phyloP scores from a whole-genome alignment of 2,113 vertebrate species.

The Talpa occidentalis region DNA sequence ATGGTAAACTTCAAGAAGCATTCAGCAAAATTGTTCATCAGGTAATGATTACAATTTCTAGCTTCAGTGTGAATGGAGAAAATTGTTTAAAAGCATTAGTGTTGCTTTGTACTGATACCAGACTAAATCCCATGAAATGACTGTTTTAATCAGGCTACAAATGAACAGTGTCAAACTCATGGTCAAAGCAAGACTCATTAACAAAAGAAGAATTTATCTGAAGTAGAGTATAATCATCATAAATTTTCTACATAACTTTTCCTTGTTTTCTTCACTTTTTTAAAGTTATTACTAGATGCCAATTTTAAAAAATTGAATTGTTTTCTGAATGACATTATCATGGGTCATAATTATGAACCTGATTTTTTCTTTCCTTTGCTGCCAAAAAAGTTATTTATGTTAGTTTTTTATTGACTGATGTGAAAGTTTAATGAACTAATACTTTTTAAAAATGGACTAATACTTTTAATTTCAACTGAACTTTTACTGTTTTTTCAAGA shows the following conservation, averaged over 20 bases:
- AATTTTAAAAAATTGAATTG: constrained; percentile 34
- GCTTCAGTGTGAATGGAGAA: constrained; percentile 36
- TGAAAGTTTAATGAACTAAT: constrained; percentile 31
- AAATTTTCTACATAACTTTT: neutral
- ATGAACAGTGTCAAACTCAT: neutral
- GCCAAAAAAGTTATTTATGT: neutral
- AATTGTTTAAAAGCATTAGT: constrained; percentile 50
- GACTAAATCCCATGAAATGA: neutral
- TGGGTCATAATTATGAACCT: constrained; percentile 58
- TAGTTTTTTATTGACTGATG: constrained; percentile 35
- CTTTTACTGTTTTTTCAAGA: constrained; percentile 6
- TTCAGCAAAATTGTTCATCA: constrained; percentile 99
- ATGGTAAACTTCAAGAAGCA: constrained; percentile 99
- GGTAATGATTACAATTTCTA: constrained; percentile 89
- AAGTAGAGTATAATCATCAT: constrained; percentile 38
- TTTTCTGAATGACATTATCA: neutral
- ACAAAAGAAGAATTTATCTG: constrained; percentile 20
- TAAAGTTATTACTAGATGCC: constrained; percentile 34
- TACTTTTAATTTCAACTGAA: neutral
- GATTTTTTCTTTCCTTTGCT: constrained; percentile 64
- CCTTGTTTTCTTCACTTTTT: neutral
- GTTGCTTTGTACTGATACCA: constrained; percentile 46
- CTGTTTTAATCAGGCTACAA: constrained; percentile 43
- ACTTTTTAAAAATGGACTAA: constrained; percentile 39
- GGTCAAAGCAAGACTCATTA: constrained; percentile 56